Evolutionary conservation across 1,140 invertebrate species (phyloP).

Genomic region (Aphelinus certus): DNA sequence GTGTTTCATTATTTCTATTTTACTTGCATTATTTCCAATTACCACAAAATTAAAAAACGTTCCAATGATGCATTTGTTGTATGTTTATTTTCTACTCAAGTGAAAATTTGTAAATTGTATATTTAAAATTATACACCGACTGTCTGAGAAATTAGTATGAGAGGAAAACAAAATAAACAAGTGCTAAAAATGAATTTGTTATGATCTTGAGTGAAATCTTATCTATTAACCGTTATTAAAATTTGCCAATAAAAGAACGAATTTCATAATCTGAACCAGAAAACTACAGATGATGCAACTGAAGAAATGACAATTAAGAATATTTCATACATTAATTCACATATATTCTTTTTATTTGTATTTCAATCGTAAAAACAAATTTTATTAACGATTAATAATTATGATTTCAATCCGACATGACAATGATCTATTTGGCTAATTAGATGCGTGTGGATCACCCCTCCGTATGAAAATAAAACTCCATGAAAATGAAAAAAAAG

Average conservation of each 20-base stretch:
- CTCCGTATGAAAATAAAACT: background rate
- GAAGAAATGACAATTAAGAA: too few species aligned
- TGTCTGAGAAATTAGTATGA: background rate
- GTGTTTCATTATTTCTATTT: too few species aligned
- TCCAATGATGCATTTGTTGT: too few species aligned
- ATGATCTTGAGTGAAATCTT: background rate
- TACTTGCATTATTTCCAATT: too few species aligned
- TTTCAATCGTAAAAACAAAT: background rate
- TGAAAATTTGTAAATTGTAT: too few species aligned
- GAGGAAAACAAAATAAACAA: background rate
- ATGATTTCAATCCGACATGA: background rate
- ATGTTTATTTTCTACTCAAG: too few species aligned
- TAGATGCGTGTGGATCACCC: background rate
- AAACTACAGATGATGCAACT: too few species aligned
- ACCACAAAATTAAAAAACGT: too few species aligned
- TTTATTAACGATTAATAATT: slow-evolving; percentile 16
- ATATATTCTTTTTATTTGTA: too few species aligned
- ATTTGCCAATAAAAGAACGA: slow-evolving; percentile 2
- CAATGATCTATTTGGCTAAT: background rate
- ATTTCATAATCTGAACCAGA: slow-evolving; percentile 3
- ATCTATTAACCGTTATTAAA: slow-evolving; percentile 22
- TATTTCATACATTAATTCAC: too few species aligned
- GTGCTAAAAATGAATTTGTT: background rate
- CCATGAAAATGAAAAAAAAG: background rate
- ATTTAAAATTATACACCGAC: background rate